phyloP scores from a whole-genome alignment of 2,888 invertebrate genomes.

The Sturmia bella region DNA sequence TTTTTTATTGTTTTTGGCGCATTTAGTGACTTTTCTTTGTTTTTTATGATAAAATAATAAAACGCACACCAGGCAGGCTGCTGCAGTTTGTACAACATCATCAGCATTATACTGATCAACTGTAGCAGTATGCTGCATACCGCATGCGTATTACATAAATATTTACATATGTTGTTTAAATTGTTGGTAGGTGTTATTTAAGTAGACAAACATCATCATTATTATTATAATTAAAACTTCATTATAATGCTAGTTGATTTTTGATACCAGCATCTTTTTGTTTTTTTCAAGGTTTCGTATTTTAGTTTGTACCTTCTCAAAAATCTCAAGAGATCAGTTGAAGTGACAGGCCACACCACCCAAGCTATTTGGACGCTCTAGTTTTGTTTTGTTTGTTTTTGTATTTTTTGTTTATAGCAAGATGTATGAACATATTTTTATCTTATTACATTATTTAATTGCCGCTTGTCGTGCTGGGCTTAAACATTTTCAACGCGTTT shows the following conservation, averaged over 20 bases:
- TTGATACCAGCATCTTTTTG: constrained; percentile 63
- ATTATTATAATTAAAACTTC: constrained; percentile 26
- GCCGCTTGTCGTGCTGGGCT: constrained; percentile 71
- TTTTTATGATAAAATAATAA: constrained; percentile 74
- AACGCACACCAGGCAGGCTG: constrained; percentile 79
- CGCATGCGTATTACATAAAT: background rate
- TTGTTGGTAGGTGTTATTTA: constrained; percentile 14
- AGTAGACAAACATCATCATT: constrained; percentile 1
- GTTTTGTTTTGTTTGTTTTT: constrained; percentile 39
- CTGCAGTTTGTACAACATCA: constrained; percentile 63
- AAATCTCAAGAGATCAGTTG: constrained; percentile 57
- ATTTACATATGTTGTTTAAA: background rate
- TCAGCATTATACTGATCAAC: constrained; percentile 71
- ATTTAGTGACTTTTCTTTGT: constrained; percentile 50
- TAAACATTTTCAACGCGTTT: constrained; percentile 71
- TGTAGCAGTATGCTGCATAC: constrained; percentile 6
- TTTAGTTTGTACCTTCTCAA: constrained; percentile 26
- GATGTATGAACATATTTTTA: constrained; percentile 53
- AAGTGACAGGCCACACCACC: constrained; percentile 73
- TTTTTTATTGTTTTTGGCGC: constrained; percentile 55
- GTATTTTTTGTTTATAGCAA: constrained; percentile 34
- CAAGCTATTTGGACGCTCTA: constrained; percentile 68
- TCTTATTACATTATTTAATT: constrained; percentile 73
- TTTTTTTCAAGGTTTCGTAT: constrained; percentile 6
- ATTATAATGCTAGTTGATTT: constrained; percentile 1